These are phyloP conservation scores for Oreochromis aureus DNA, from an alignment of 2,113 vertebrate species.

Conservation along the genomic window DNA sequence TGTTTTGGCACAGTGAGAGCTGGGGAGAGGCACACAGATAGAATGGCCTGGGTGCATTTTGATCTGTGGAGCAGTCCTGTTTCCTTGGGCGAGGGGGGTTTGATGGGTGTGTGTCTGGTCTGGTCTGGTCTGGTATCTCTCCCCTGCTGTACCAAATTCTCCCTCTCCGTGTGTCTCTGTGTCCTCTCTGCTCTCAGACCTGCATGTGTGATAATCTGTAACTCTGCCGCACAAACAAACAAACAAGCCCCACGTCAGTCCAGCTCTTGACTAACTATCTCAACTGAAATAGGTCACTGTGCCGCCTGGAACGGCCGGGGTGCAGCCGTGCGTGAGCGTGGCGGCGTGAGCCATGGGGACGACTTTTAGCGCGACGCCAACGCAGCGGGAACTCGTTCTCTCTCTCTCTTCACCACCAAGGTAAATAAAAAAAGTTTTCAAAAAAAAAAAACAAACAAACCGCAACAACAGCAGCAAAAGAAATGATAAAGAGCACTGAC, in stretches of 20 bases:
- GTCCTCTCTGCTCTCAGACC: constrained; percentile 52
- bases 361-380: constrained; percentile 55
- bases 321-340: constrained; percentile 30
- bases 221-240: constrained; percentile 26
- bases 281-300: constrained; percentile 69
- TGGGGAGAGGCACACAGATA: constrained; percentile 69
- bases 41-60: constrained; percentile 66
- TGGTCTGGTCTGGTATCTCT: constrained; percentile 47
- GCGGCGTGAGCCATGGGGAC: constrained; percentile 50
- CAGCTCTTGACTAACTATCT: constrained; percentile 71
- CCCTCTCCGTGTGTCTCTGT: constrained; percentile 59
- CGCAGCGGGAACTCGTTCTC: constrained; percentile 49
- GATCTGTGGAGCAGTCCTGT: constrained; percentile 66
- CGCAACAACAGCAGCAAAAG: background rate
- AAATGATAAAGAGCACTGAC: constrained; percentile 48
- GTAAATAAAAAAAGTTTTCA: constrained; percentile 42
- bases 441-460: background rate
- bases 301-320: constrained; percentile 45
- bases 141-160: constrained; percentile 45
- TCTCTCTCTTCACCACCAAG: constrained; percentile 58
- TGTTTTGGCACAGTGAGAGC: constrained; percentile 15
- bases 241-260: constrained; percentile 5
- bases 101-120: constrained; percentile 58
- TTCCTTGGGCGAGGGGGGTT: constrained; percentile 11
- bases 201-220: constrained; percentile 67